Evolutionary conservation across 2,888 invertebrate genomes (phyloP).

Genomic region (Nesidiocoris tenuis): DNA sequence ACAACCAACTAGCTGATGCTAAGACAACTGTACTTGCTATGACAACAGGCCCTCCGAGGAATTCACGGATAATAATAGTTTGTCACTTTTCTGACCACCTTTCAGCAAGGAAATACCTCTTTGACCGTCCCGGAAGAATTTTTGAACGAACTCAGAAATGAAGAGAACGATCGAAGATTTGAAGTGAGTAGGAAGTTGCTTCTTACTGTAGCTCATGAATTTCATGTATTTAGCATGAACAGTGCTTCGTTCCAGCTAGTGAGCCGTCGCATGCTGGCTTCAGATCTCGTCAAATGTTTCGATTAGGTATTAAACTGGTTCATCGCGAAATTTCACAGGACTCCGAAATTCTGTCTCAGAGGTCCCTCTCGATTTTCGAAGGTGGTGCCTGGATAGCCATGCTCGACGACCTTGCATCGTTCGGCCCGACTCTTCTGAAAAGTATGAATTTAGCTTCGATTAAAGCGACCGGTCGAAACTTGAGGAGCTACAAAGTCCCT

Average conservation of each 20-base stretch:
- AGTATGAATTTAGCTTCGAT: conserved; percentile 50
- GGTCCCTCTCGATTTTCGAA: conserved; percentile 41
- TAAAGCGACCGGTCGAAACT: conserved; percentile 40
- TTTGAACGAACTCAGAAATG: conserved; percentile 31
- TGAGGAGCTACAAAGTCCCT: conserved; percentile 51
- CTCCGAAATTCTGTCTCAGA: conserved; percentile 44
- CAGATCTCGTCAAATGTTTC: too few relatives aligned
- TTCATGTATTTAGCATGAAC: too few relatives aligned
- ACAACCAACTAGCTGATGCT: too few relatives aligned
- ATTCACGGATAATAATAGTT: neutral
- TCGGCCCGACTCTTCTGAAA: conserved; percentile 41
- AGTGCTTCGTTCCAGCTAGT: too few relatives aligned
- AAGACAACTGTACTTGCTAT: too few relatives aligned
- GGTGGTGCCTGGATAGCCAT: conserved; percentile 48
- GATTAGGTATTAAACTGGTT: too few relatives aligned
- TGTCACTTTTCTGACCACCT: conserved; percentile 1
- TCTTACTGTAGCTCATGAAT: too few relatives aligned
- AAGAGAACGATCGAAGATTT: conserved; percentile 33
- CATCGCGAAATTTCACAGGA: too few relatives aligned
- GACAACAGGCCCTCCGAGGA: too few relatives aligned
- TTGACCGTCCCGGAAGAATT: conserved; percentile 45
- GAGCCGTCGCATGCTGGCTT: too few relatives aligned
- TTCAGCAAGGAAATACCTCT: conserved; percentile 44
- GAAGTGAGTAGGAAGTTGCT: conserved; percentile 23
- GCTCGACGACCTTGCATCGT: conserved; percentile 46